phyloP scores from a whole-genome alignment of 2,113 vertebrate genomes.

The Patagioenas fasciata region DNA sequence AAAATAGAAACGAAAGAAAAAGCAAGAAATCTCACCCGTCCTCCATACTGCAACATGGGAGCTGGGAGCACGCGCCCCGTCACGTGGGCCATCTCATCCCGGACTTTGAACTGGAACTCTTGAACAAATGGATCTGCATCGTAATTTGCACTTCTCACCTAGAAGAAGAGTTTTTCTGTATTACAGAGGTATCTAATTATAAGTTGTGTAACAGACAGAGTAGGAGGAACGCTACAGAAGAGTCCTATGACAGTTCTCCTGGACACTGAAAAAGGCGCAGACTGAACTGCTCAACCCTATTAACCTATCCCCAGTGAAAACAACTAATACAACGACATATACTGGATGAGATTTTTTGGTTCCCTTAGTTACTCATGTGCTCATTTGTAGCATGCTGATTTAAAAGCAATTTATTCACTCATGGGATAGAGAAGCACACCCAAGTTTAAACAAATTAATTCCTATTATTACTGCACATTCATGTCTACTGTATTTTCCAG shows the following conservation, averaged over 20 bases:
- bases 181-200: not conserved
- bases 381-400: not conserved
- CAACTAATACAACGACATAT: not conserved
- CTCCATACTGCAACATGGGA: constrained; percentile 97
- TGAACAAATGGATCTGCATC: constrained; percentile 97
- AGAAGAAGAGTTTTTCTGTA: not conserved
- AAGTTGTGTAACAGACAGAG: not conserved
- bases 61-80: constrained; percentile 96
- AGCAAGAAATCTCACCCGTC: constrained; percentile 85
- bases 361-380: not conserved
- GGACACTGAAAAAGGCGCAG: not conserved
- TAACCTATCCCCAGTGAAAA: not conserved
- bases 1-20: not conserved
- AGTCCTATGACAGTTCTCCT: not conserved
- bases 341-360: not conserved
- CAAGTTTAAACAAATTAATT: not conserved
- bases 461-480: not conserved
- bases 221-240: not conserved
- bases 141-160: constrained; percentile 99
- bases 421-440: not conserved
- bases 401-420: not conserved
- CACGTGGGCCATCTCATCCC: constrained; percentile 98
- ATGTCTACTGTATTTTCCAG: not conserved
- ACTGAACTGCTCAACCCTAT: not conserved
- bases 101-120: constrained; percentile 97